A percentile compares a stretch with the other conserved stretches of the same genome.
Conservation (phyloP, 2,113 vertebrate genomes). For the Andinoacara biseriatus region DNA sequence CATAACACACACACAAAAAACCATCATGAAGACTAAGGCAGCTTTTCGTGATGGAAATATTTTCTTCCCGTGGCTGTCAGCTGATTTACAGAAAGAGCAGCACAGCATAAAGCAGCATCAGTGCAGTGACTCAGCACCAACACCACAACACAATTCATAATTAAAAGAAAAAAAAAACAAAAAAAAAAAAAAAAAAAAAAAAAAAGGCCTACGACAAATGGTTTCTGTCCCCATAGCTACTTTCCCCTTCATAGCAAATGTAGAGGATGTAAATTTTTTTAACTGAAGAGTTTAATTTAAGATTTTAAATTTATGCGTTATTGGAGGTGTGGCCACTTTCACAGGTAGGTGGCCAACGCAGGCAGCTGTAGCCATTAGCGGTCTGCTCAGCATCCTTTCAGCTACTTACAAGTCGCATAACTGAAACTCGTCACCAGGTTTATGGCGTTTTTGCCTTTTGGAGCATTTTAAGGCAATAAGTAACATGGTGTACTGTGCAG, state of each 20-base stretch:
- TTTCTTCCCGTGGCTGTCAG: not conserved
- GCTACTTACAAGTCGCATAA: not conserved
- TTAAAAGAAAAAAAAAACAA: not conserved
- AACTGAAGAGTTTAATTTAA: not conserved
- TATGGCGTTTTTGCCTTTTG: not conserved
- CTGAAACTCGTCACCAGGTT: not conserved
- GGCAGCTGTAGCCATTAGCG: not conserved
- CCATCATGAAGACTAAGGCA: not conserved
- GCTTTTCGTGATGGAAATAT: not conserved
- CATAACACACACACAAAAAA: not conserved
- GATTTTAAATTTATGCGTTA: not conserved
- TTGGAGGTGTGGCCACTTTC: not conserved
- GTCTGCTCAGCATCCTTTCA: too few relatives aligned
- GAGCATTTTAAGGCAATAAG: not conserved
- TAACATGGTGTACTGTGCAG: not conserved
- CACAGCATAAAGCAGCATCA: not conserved
- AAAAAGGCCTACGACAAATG: too few relatives aligned
- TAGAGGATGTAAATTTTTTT: not conserved
- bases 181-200: not conserved
- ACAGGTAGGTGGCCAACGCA: not conserved
- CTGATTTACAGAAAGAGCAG: constrained; percentile 10
- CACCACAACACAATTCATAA: not conserved
- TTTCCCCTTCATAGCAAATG: too few relatives aligned
- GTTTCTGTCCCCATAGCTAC: too few relatives aligned
- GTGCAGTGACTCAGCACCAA: constrained; percentile 24